A percentile compares a stretch with the other conserved stretches of the same genome.
These are phyloP conservation scores for Antheraea assamensis DNA, from an alignment of 2,888 invertebrate species.

Conservation along the genomic window DNA sequence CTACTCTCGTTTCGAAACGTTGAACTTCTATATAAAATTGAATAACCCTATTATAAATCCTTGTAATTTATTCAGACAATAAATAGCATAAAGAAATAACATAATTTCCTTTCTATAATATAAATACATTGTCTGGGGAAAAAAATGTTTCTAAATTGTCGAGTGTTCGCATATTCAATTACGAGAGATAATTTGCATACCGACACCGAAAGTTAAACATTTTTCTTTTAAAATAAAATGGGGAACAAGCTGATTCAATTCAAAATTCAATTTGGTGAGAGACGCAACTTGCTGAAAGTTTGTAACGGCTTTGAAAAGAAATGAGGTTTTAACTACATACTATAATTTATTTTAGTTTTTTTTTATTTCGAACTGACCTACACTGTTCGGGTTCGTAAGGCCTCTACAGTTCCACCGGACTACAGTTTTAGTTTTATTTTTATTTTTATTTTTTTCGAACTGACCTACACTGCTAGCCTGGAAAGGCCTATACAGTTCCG, in stretches of 20 bases:
- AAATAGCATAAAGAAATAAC: not conserved
- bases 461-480: no score
- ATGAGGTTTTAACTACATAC: no score
- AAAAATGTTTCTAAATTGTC: not conserved
- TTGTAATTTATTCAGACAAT: not conserved
- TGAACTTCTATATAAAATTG: not conserved
- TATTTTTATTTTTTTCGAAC: no score
- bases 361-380: no score
- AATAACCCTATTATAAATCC: not conserved
- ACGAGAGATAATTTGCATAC: constrained; percentile 17
- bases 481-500: no score
- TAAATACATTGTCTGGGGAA: not conserved
- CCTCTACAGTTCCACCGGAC: no score
- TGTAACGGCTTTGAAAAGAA: not conserved
- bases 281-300: not conserved
- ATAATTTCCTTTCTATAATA: not conserved
- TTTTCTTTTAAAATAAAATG: constrained; percentile 11
- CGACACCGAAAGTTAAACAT: constrained; percentile 12
- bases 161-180: constrained; percentile 13
- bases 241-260: constrained; percentile 14
- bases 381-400: no score
- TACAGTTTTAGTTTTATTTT: no score
- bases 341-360: no score
- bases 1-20: not conserved
- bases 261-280: not conserved